Evolutionary conservation across 2,113 vertebrate species (phyloP).

Genomic region (Nannospalax galili): DNA sequence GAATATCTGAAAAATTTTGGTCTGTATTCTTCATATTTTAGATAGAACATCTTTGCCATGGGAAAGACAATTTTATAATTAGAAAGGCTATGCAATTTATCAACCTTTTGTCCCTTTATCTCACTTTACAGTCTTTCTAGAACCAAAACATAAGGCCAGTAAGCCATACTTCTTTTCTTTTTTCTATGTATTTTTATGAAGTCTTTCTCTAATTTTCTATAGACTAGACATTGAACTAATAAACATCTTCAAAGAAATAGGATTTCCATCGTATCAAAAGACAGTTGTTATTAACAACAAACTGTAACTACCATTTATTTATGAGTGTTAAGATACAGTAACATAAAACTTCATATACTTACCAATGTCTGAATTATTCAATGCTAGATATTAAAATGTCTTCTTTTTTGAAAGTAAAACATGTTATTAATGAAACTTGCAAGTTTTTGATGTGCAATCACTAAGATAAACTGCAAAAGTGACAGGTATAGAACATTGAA

Average conservation of each 20-base stretch:
- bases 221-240: background rate
- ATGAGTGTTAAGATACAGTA: background rate
- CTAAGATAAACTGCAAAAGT: background rate
- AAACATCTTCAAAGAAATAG: background rate
- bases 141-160: background rate
- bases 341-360: background rate
- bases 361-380: background rate
- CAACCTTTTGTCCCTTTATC: no score
- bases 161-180: background rate
- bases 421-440: background rate
- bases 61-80: background rate
- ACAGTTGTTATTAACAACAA: background rate
- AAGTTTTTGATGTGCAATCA: background rate
- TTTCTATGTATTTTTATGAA: background rate
- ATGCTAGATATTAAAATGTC: background rate
- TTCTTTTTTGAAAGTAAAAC: slow-evolving; percentile 6
- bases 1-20: background rate
- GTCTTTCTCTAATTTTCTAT: background rate
- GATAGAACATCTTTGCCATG: background rate
- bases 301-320: background rate
- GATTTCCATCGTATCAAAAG: background rate
- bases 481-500: background rate
- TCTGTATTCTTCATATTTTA: background rate
- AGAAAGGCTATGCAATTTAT: background rate
- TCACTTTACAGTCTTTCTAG: background rate